phyloP scores from a whole-genome alignment of 2,797 vertebrate genomes.

The Rhincodon typus region DNA sequence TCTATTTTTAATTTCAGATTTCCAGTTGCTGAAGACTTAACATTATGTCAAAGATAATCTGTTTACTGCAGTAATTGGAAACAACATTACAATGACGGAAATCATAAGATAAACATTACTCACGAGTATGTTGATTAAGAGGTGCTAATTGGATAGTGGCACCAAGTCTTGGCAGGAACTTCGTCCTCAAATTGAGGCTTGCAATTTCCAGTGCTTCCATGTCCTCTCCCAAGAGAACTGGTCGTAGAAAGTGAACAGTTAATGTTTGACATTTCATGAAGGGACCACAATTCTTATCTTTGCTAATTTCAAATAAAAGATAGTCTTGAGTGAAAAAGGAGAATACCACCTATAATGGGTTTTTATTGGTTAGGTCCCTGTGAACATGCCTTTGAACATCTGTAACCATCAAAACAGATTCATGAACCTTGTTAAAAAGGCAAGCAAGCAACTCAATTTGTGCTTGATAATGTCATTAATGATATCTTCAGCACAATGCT shows the following conservation, averaged over 20 bases:
- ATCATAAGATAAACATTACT: neutral
- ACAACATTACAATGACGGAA: neutral
- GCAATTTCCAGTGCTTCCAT: neutral
- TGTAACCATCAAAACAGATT: neutral
- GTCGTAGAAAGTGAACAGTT: neutral
- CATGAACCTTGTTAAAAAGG: neutral
- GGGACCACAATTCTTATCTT: neutral
- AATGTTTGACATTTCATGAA: neutral
- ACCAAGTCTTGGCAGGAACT: neutral
- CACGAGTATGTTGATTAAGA: neutral
- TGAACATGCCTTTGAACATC: neutral
- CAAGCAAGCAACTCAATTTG: neutral
- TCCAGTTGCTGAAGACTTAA: neutral
- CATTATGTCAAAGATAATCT: neutral
- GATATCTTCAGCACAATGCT: neutral
- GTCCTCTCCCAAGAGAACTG: neutral
- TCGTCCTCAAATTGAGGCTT: neutral
- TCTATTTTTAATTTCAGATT: neutral
- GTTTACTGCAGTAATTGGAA: neutral
- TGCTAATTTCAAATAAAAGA: neutral
- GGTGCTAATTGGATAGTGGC: neutral
- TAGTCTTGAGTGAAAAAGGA: neutral
- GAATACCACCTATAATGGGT: neutral
- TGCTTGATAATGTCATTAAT: neutral
- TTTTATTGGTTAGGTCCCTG: neutral